Percentiles rank a stretch among this genome's conserved stretches.
phyloP scores from a whole-genome alignment of 2,888 invertebrate species.

The Aleiodes testaceus region DNA sequence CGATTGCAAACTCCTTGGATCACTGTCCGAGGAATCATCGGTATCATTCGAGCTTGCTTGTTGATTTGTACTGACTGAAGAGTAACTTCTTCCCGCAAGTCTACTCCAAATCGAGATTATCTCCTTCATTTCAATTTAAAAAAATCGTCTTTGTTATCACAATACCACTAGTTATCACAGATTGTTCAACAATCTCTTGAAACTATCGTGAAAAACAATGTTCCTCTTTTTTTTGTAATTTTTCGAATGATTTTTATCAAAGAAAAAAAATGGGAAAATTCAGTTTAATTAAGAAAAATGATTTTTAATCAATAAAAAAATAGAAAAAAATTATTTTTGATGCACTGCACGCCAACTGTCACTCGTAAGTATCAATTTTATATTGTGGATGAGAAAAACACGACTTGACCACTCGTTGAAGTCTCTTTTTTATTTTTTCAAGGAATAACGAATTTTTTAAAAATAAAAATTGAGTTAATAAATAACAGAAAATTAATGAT shows the following conservation, averaged over 20 bases:
- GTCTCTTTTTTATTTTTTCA: conserved; percentile 28
- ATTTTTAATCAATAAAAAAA: conserved; percentile 8
- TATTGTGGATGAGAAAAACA: neutral
- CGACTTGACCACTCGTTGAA: conserved; percentile 42
- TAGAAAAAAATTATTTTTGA: neutral
- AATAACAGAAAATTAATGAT: neutral
- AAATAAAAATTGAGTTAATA: neutral
- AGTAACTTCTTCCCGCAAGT: conserved; percentile 76
- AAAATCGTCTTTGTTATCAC: conserved; percentile 2
- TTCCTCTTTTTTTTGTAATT: no score
- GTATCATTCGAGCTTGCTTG: conserved; percentile 42
- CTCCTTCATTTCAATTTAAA: conserved; percentile 76
- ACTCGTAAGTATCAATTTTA: neutral
- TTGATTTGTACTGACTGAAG: conserved; percentile 73
- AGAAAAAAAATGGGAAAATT: neutral
- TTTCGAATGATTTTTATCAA: neutral
- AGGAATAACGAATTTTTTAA: neutral
- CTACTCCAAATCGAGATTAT: conserved; percentile 77
- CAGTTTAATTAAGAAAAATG: neutral
- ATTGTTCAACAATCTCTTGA: neutral
- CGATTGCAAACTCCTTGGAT: conserved; percentile 68
- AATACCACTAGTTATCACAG: conserved; percentile 1
- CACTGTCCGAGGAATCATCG: conserved; percentile 52
- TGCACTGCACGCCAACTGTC: conserved; percentile 8
- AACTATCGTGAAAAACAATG: no score